Conservation (phyloP, 2,113 vertebrate species). For the Sceloporus undulatus region DNA sequence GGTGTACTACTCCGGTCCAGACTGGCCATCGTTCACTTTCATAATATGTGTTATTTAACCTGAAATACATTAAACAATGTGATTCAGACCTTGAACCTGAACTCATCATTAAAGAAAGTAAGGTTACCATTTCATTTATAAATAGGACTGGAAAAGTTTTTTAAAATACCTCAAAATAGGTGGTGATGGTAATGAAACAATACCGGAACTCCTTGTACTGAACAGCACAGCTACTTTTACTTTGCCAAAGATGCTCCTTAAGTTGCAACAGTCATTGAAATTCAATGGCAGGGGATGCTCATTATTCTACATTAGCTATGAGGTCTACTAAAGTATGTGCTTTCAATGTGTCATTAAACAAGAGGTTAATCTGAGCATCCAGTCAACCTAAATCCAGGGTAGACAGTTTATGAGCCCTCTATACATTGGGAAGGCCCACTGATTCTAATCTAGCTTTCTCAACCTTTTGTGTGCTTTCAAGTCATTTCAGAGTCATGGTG, state of each 20-base stretch:
- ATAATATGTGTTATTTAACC: background rate
- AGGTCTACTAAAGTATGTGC: background rate
- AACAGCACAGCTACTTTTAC: background rate
- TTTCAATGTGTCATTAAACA: background rate
- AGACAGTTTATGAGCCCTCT: background rate
- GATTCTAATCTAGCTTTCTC: background rate
- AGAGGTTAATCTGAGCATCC: background rate
- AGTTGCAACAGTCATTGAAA: background rate
- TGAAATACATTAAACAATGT: background rate
- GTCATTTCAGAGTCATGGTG: too few species aligned
- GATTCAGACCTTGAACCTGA: background rate
- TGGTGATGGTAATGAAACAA: background rate
- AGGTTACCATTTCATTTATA: background rate
- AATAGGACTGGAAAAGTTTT: background rate
- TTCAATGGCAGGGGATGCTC: background rate
- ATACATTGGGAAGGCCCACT: background rate
- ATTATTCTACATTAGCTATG: background rate
- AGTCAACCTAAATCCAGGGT: background rate
- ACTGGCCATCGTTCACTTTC: background rate
- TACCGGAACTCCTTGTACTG: background rate
- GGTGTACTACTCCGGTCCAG: background rate
- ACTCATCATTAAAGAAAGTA: background rate
- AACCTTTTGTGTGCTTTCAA: too few species aligned
- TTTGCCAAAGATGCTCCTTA: background rate
- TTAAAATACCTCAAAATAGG: background rate